Percentiles rank a stretch among this genome's conserved stretches.
Conservation (phyloP, 2,888 invertebrate species). For the Megaustenia siamemsis region DNA sequence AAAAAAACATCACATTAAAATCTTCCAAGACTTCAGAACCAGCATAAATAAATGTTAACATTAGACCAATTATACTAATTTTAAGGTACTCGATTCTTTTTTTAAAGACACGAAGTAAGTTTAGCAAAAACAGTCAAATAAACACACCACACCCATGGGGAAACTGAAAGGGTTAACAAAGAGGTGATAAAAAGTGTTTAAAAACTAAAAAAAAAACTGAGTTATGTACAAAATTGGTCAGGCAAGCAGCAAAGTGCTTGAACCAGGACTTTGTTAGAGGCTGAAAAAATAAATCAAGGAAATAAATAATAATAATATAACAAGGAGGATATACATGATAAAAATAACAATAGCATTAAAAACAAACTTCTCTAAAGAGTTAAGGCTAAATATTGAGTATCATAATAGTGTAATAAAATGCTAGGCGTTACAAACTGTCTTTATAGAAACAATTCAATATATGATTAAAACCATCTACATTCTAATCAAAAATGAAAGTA, state of each 20-base stretch:
- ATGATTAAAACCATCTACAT: neutral
- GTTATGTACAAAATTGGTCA: neutral
- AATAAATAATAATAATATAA: neutral
- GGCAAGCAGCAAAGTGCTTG: conserved; percentile 10
- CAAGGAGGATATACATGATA: neutral
- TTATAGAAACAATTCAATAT: neutral
- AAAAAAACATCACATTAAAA: too few species aligned
- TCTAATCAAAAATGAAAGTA: neutral
- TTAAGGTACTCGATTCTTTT: neutral
- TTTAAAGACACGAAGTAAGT: neutral
- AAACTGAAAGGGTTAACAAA: neutral
- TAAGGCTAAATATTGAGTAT: neutral
- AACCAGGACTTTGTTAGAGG: neutral
- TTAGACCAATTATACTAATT: too few species aligned
- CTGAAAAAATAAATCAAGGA: neutral
- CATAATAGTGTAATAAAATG: neutral
- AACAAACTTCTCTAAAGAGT: too few species aligned
- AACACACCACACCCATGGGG: conserved; percentile 5
- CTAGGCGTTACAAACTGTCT: too few species aligned
- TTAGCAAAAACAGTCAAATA: neutral
- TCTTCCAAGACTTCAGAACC: too few species aligned
- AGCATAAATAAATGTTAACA: too few species aligned
- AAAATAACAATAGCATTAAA: neutral
- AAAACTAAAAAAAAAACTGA: neutral
- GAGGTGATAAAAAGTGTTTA: too few species aligned